phyloP scores from a whole-genome alignment of 1,140 invertebrate genomes.

The Goniozus legneri region DNA sequence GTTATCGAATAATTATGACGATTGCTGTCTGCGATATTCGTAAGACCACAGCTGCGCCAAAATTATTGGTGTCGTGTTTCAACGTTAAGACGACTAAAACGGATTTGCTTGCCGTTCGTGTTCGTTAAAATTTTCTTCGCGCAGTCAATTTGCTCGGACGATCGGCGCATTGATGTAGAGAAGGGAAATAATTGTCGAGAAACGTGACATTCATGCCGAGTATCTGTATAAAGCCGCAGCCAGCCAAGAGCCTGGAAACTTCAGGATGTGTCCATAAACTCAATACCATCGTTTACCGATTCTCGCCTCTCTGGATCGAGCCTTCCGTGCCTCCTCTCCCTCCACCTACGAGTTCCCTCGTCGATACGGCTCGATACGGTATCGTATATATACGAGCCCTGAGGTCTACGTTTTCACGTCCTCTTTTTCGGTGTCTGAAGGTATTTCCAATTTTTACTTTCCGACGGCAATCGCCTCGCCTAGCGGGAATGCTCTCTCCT shows the following conservation, averaged over 20 bases:
- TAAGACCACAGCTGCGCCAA: slow-evolving; percentile 28
- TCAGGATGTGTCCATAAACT: slow-evolving; percentile 47
- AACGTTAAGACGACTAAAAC: too few species aligned
- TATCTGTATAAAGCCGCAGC: slow-evolving; percentile 26
- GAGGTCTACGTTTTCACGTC: slow-evolving; percentile 8
- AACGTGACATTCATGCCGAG: slow-evolving; percentile 45
- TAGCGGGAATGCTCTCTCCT: slow-evolving; percentile 5
- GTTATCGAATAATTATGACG: slow-evolving; percentile 31
- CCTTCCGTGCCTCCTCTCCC: background rate
- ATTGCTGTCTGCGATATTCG: slow-evolving; percentile 17
- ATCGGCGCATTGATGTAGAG: too few species aligned
- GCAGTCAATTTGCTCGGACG: too few species aligned
- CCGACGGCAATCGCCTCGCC: slow-evolving; percentile 5
- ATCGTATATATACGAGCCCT: slow-evolving; percentile 19
- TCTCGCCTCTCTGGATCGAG: slow-evolving; percentile 17
- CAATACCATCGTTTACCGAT: slow-evolving; percentile 33
- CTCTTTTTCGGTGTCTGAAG: slow-evolving; percentile 11
- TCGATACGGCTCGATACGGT: slow-evolving; percentile 21
- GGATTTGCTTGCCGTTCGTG: too few species aligned
- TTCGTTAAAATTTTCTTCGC: too few species aligned
- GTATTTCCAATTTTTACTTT: slow-evolving; percentile 24
- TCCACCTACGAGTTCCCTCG: background rate
- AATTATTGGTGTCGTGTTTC: slow-evolving; percentile 28
- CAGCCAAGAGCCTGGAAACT: slow-evolving; percentile 33
- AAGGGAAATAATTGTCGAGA: slow-evolving; percentile 45